Conservation (phyloP, 92 coral and sea anemone genomes). For the Porites divaricata region DNA sequence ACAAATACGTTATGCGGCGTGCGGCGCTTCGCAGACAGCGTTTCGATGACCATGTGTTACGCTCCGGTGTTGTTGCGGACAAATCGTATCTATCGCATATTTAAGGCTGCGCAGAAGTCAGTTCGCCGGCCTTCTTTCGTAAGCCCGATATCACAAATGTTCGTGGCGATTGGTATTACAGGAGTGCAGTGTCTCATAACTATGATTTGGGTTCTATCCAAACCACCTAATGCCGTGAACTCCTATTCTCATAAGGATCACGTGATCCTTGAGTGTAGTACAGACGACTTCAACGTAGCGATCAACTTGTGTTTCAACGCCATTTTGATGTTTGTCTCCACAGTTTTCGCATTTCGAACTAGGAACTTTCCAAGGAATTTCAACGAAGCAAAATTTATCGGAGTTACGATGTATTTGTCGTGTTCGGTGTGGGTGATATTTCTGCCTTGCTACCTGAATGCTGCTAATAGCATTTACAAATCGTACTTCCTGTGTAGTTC, state of each 20-base stretch:
- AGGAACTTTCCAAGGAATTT: constrained; percentile 91
- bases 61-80: constrained; percentile 94
- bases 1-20: constrained; percentile 59
- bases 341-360: constrained; percentile 92
- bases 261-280: constrained; percentile 75
- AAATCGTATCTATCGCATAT: constrained; percentile 93
- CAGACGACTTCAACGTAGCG: constrained; percentile 66
- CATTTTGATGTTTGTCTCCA: constrained; percentile 81
- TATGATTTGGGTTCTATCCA: constrained; percentile 80
- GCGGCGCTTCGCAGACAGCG: constrained; percentile 71
- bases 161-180: constrained; percentile 82
- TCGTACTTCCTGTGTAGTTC: constrained; percentile 68
- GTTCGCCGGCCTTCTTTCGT: constrained; percentile 88
- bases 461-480: constrained; percentile 67
- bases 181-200: constrained; percentile 82
- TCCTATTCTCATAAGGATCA: constrained; percentile 48
- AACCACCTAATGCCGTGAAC: constrained; percentile 69
- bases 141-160: constrained; percentile 83
- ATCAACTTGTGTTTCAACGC: constrained; percentile 82
- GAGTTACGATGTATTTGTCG: constrained; percentile 89
- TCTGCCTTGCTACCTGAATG: constrained; percentile 83
- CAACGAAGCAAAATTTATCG: constrained; percentile 97
- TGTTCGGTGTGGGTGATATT: constrained; percentile 95
- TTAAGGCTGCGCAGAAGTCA: constrained; percentile 83
- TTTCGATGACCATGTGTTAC: constrained; percentile 84